A percentile compares a stretch with the other conserved stretches of the same genome.
Conservation (phyloP, 1,140 invertebrate species). For the Euwallacea fornicatus region DNA sequence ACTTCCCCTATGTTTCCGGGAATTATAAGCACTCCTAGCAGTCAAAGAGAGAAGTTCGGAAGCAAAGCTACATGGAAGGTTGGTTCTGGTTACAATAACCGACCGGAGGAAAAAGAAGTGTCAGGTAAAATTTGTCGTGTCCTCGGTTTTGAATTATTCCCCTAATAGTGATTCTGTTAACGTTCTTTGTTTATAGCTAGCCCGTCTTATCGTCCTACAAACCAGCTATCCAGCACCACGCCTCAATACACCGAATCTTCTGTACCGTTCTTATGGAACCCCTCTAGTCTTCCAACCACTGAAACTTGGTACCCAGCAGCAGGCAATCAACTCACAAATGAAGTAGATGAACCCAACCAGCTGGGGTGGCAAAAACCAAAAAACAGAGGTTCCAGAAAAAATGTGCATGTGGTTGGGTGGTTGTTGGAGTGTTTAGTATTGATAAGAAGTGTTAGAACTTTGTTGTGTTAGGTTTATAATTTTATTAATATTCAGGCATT, state of each 20-base stretch:
- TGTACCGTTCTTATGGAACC: constrained; percentile 16
- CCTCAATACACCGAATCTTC: constrained; percentile 4
- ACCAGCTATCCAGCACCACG: constrained; percentile 6
- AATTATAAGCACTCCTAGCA: constrained; percentile 20
- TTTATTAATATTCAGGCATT: too few species aligned
- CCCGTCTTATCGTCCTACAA: not conserved
- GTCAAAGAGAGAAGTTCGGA: constrained; percentile 11
- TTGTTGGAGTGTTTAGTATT: not conserved
- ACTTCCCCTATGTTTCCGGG: constrained; percentile 41
- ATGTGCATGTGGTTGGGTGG: not conserved
- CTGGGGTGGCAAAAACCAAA: constrained; percentile 56
- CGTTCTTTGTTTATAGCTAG: not conserved
- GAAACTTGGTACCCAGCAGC: constrained; percentile 59
- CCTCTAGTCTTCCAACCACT: constrained; percentile 44
- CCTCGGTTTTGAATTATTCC: constrained; percentile 1
- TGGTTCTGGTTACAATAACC: constrained; percentile 3
- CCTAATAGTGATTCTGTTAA: too few species aligned
- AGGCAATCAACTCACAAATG: constrained; percentile 58
- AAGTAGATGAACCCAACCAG: constrained; percentile 64
- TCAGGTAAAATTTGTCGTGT: not conserved
- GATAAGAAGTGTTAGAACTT: too few species aligned
- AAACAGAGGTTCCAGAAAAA: constrained; percentile 26
- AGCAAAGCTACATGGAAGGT: constrained; percentile 16
- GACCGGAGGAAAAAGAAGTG: constrained; percentile 1
- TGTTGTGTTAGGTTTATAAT: too few species aligned